A percentile compares a stretch with the other conserved stretches of the same genome.
Evolutionary conservation across 2,797 vertebrate species (phyloP).

Genomic region (Phrynocephalus guinanensis): DNA sequence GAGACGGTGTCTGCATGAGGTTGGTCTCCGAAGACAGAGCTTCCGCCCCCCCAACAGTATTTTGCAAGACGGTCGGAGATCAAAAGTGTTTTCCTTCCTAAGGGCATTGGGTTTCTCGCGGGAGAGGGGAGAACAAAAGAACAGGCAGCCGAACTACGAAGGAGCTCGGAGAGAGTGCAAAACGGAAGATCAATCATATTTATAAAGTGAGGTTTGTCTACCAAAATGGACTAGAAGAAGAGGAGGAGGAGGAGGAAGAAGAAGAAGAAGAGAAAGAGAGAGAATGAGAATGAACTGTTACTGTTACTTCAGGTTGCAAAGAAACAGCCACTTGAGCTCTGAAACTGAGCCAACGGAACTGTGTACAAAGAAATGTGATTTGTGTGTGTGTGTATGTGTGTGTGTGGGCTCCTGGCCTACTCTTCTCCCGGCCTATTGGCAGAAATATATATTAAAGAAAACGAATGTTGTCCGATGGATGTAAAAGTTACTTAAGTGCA

Average conservation of each 20-base stretch:
- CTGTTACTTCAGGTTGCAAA: slow-evolving; percentile 76
- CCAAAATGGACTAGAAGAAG: slow-evolving; percentile 61
- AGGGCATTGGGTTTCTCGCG: slow-evolving; percentile 47
- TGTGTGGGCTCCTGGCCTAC: slow-evolving; percentile 32
- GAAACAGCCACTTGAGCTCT: slow-evolving; percentile 69
- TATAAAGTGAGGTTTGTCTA: slow-evolving; percentile 58
- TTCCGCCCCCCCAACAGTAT: slow-evolving; percentile 64
- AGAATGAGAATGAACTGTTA: slow-evolving; percentile 69
- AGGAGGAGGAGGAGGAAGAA: slow-evolving; percentile 51
- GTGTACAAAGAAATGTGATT: slow-evolving; percentile 70
- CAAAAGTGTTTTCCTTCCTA: slow-evolving; percentile 53
- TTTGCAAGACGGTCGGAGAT: slow-evolving; percentile 58
- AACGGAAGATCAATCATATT: slow-evolving; percentile 52
- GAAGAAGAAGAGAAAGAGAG: too few relatives aligned
- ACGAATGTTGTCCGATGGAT: slow-evolving; percentile 81
- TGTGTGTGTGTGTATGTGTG: too few relatives aligned
- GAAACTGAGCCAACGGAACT: slow-evolving; percentile 80
- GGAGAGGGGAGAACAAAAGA: slow-evolving; percentile 47
- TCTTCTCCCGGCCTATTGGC: slow-evolving; percentile 45
- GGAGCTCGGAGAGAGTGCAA: slow-evolving; percentile 45
- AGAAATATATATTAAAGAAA: slow-evolving; percentile 80
- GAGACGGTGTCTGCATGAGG: background rate
- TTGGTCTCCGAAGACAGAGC: background rate
- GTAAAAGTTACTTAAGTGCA: slow-evolving; percentile 84
- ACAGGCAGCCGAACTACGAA: slow-evolving; percentile 45